Conservation (phyloP, 2,888 invertebrate species). For the Habrosyne pyritoides region DNA sequence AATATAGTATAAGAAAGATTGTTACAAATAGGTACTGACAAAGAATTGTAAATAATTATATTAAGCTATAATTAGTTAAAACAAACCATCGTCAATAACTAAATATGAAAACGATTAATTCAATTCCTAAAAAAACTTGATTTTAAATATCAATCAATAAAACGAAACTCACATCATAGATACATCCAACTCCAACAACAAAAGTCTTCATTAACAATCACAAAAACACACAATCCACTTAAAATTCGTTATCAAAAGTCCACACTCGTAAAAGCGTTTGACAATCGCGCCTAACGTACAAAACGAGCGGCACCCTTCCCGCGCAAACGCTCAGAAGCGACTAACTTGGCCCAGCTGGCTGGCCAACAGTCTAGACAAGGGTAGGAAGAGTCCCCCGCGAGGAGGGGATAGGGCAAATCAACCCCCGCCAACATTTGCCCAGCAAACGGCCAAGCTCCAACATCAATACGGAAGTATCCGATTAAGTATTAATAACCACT, state of each 20-base stretch:
- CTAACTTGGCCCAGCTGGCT: constrained; percentile 50
- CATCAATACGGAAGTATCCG: constrained; percentile 64
- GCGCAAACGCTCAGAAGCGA: constrained; percentile 49
- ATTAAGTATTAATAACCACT: constrained; percentile 56
- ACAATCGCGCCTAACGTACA: constrained; percentile 63
- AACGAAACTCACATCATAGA: not conserved
- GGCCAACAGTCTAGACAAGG: constrained; percentile 71
- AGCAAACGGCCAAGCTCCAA: constrained; percentile 60
- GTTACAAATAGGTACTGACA: too few species aligned
- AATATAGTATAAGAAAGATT: too few species aligned
- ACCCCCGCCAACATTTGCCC: constrained; percentile 66
- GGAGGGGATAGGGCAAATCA: constrained; percentile 55
- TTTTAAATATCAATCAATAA: not conserved
- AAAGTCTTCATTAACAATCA: constrained; percentile 19
- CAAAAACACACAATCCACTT: constrained; percentile 33
- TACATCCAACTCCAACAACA: not conserved
- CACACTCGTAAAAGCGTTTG: constrained; percentile 42
- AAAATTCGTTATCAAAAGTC: constrained; percentile 33
- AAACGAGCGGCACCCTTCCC: constrained; percentile 47
- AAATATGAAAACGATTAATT: too few species aligned
- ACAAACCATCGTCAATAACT: too few species aligned
- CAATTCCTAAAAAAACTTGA: too few species aligned
- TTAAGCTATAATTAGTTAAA: too few species aligned
- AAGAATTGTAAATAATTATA: too few species aligned
- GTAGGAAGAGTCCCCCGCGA: constrained; percentile 36